Evolutionary conservation across 2,888 invertebrate species (phyloP), one percentile per base, ranked within the genome.

Genomic region (Nomada flava): DNA sequence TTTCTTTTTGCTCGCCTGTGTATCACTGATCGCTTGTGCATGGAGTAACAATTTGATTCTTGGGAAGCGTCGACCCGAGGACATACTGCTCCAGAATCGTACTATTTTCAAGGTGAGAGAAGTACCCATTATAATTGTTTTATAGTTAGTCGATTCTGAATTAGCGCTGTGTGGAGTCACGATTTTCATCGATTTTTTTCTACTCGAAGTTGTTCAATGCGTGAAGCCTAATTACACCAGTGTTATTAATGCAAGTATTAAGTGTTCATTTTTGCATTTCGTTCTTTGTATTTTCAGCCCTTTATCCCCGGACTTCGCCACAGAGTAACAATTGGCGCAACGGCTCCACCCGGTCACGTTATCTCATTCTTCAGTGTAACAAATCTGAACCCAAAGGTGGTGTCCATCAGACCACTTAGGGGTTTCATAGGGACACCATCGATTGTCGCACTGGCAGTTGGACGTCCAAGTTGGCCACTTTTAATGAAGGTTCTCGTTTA

Each of bases 31-130:
- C 20, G 73, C 80, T 15, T 80, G 69, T 23, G 87, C 57, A 47
- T 53, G 70, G 55, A 89, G 83, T 11, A 79, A 86, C 26, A 79
- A 89, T n/a, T 36, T 91, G 10, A 20, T 67, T 5, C 59, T 84
- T 18, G 91, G 91, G 9, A 59, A 74, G 65, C 88, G 86, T 4
- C 13, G 75, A 59, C 72, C 76, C 0, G 85, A 81, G 0, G 91
- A 91, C 64, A 11, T 72, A 0, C 47, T 89, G 3, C 64, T 88
- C 5, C 36, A 76, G 3, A 42, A 86, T 44, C 79, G 81, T 55
- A 26, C 68, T n/a, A 75, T 91, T 11, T 29, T 20, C 42, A 88
- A 86, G 76, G 91, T 91, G 86, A 87, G 59, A 36, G 7, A 23
- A 57, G 7, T 47, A 47, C 1, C 10, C 2, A 44, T 10, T 2